Base-by-base conservation (phyloP, 2,113 vertebrate species). In the Colaptes auratus region DNA sequence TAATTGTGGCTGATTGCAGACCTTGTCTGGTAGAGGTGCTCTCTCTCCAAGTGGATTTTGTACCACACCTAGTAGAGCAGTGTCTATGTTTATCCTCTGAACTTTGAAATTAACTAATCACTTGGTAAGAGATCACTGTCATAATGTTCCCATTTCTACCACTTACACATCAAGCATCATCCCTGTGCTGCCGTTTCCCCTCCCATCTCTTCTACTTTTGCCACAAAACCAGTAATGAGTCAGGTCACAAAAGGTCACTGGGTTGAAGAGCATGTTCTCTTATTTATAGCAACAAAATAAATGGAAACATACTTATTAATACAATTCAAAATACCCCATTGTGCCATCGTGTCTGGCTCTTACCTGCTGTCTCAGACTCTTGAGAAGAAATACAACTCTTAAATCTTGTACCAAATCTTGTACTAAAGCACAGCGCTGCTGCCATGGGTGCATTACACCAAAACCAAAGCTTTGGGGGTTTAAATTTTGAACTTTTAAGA, bases 211-310 rank as follows among this genome's bases (percentile, higher is more conserved):
- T 66, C 75, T 56, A 0, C 15, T 25, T 80, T 55, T 59, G 31
- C 93, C 79, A 71, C 86, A 95, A 81, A 88, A 33, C 64, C 64
- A 77, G 0, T 31, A 60, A 64, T 0, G 0, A 87, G 42, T 44
- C 5, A 1, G 27, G 14, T 77, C 82, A 18, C 46, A 64, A 56
- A 61, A 30, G 50, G 52, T 60, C 4, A 3, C 39, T 52, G 72
- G 56, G 35, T 61, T 86, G 78, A 79, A 89, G 78, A 71, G 50
- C 67, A 63, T 9, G 18, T 20, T 24, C 16, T 21, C 48, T 95
- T 95, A 64, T 92, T 93, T 92, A 61, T 93, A 90, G 73, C 64
- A 92, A 44, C 56, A 44, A 30, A 59, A 77, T 30, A 82, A 76
- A 61, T 36, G 79, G 59, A 80, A 82, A 66, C 53, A 39, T 48